Percentiles rank a stretch among this genome's conserved stretches.
phyloP scores from a whole-genome alignment of 64 coral and sea anemone genomes.

The Stylophora pistillata region DNA sequence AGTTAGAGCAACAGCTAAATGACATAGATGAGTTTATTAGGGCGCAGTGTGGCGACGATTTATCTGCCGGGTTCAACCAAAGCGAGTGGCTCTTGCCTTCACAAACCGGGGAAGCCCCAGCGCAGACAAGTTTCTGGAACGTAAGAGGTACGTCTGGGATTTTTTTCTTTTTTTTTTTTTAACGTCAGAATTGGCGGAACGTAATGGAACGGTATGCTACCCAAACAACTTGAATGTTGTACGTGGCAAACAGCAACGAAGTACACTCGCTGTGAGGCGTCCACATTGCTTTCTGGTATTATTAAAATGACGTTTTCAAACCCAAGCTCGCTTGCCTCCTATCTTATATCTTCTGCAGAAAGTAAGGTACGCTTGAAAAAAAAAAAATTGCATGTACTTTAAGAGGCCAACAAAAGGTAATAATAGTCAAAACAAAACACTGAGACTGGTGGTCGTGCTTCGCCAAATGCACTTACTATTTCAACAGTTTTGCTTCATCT shows the following conservation, averaged over 20 bases:
- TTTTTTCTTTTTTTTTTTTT: slow-evolving; percentile 15
- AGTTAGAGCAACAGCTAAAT: slow-evolving; percentile 43
- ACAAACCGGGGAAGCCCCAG: slow-evolving; percentile 36
- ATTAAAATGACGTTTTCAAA: background rate
- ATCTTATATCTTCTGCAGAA: background rate
- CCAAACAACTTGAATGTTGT: background rate
- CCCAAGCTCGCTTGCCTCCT: background rate
- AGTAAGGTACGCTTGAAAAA: background rate
- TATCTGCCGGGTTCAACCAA: slow-evolving; percentile 25
- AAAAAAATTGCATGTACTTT: background rate
- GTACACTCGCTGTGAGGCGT: background rate
- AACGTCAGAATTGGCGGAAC: background rate
- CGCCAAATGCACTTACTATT: too few species aligned
- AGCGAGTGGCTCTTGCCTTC: slow-evolving; percentile 56
- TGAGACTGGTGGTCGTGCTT: too few species aligned
- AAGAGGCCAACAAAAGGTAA: too few species aligned
- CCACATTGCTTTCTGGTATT: background rate
- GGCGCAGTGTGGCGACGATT: slow-evolving; percentile 28
- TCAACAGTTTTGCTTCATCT: too few species aligned
- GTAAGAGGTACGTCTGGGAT: slow-evolving; percentile 8
- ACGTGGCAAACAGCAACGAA: background rate
- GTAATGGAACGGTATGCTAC: background rate
- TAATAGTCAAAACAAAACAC: too few species aligned
- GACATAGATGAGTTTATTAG: slow-evolving; percentile 44
- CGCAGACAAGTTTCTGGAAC: slow-evolving; percentile 12